These are phyloP conservation scores for Patiria miniata DNA, from an alignment of 35 echinoderm and acorn worm genomes.

Conservation along the genomic window DNA sequence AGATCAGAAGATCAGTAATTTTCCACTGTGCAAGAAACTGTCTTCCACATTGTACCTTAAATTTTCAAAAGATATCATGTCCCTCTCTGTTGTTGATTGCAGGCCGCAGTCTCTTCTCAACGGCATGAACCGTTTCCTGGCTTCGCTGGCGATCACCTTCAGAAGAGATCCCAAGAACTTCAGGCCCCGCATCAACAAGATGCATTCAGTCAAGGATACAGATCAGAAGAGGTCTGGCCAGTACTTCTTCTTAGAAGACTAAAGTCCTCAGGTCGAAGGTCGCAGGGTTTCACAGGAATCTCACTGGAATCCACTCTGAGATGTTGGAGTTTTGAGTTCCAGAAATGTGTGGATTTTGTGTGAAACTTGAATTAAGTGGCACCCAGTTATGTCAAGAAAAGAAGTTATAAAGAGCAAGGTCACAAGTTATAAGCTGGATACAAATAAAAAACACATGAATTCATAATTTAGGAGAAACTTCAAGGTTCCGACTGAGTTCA, in stretches of 20 bases:
- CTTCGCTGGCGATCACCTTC: conserved; percentile 90
- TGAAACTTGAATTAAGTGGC: neutral
- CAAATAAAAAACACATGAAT: too few relatives aligned
- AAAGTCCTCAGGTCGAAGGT: conserved; percentile 13
- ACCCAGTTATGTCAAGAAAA: neutral
- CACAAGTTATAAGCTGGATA: neutral
- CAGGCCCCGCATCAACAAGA: conserved; percentile 98
- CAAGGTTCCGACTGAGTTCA: too few relatives aligned
- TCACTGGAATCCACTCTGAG: neutral
- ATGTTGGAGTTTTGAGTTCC: neutral
- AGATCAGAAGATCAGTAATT: neutral
- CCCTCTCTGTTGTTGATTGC: conserved; percentile 25
- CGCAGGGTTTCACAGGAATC: neutral
- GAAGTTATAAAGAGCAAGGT: neutral
- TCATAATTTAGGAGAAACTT: too few relatives aligned
- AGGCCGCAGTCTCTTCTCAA: conserved; percentile 89
- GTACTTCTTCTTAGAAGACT: conserved; percentile 99
- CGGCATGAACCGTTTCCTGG: conserved; percentile 97
- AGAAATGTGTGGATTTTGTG: too few relatives aligned
- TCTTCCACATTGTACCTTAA: too few relatives aligned
- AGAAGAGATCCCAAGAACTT: conserved; percentile 94
- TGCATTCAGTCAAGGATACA: conserved; percentile 88
- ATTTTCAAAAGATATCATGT: neutral
- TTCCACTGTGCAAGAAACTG: too few relatives aligned
- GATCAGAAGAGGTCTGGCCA: conserved; percentile 92